Percentiles rank a stretch among this genome's conserved stretches.
These are phyloP conservation scores for Cynaeus angustus DNA, from an alignment of 2,888 invertebrate genomes.

Conservation along the genomic window DNA sequence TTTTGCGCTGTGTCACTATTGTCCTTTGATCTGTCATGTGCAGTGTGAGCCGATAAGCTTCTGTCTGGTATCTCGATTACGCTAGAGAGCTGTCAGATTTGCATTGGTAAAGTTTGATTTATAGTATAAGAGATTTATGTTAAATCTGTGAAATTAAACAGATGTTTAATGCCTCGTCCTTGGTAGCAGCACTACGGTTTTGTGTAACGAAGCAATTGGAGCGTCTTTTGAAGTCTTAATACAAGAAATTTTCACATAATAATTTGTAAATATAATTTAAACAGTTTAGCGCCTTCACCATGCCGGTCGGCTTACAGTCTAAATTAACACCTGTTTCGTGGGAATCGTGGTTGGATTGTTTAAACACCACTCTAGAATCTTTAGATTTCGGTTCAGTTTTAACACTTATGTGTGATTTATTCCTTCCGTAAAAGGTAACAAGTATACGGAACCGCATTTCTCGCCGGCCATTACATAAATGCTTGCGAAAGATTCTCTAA, in stretches of 20 bases:
- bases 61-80: slow-evolving; percentile 32
- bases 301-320: slow-evolving; percentile 48
- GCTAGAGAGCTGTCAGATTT: slow-evolving; percentile 38
- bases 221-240: slow-evolving; percentile 49
- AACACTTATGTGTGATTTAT: slow-evolving; percentile 66
- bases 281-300: slow-evolving; percentile 50
- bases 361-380: slow-evolving; percentile 58
- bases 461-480: slow-evolving; percentile 54
- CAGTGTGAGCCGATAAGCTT: slow-evolving; percentile 35
- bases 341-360: slow-evolving; percentile 60
- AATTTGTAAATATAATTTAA: slow-evolving; percentile 52
- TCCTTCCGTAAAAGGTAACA: slow-evolving; percentile 61
- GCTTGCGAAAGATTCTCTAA: slow-evolving; percentile 57
- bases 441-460: slow-evolving; percentile 52
- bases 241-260: slow-evolving; percentile 43
- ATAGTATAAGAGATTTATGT: slow-evolving; percentile 28
- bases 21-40: slow-evolving; percentile 40
- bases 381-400: slow-evolving; percentile 64
- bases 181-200: slow-evolving; percentile 7
- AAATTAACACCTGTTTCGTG: slow-evolving; percentile 64
- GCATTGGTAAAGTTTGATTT: slow-evolving; percentile 40
- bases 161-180: slow-evolving; percentile 15
- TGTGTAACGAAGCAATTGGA: slow-evolving; percentile 41
- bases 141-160: slow-evolving; percentile 3
- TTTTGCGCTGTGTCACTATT: slow-evolving; percentile 34